Evolutionary conservation across 92 coral and sea anemone species (phyloP).

Genomic region (Epizoanthus ramosus): DNA sequence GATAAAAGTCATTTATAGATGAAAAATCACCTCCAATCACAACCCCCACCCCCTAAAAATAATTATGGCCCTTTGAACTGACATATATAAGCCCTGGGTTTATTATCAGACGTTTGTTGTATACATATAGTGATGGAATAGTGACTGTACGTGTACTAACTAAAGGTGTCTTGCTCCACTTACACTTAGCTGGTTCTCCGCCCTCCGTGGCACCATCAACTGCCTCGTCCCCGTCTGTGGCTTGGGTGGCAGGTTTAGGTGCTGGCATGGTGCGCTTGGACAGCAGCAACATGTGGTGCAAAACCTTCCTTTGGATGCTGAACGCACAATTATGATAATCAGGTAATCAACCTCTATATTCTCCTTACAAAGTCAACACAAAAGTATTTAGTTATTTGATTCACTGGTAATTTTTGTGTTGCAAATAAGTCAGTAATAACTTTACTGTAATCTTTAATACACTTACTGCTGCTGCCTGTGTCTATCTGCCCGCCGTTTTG

Average conservation of each 20-base stretch:
- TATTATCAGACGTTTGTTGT: too few species aligned
- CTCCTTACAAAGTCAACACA: not conserved
- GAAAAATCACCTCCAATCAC: too few species aligned
- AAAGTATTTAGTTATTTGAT: not conserved
- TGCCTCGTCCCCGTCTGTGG: slow-evolving; percentile 61
- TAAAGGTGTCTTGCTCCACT: not conserved
- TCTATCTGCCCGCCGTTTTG: slow-evolving; percentile 89
- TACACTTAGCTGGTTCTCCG: not conserved
- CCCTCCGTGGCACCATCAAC: slow-evolving; percentile 31
- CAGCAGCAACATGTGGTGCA: slow-evolving; percentile 95
- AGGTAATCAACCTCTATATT: not conserved
- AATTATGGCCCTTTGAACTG: too few species aligned
- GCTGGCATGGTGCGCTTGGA: slow-evolving; percentile 75
- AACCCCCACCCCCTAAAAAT: too few species aligned
- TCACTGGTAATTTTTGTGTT: too few species aligned
- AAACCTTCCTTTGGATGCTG: slow-evolving; percentile 94
- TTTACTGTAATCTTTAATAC: too few species aligned
- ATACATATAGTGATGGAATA: not conserved
- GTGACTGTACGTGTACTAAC: not conserved
- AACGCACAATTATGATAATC: not conserved
- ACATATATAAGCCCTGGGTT: not conserved
- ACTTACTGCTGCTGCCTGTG: slow-evolving; percentile 93
- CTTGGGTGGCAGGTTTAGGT: slow-evolving; percentile 54
- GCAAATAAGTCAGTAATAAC: too few species aligned
- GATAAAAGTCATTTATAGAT: too few species aligned